phyloP scores from a whole-genome alignment of 1,140 invertebrate genomes.

The Drosophila guanche region DNA sequence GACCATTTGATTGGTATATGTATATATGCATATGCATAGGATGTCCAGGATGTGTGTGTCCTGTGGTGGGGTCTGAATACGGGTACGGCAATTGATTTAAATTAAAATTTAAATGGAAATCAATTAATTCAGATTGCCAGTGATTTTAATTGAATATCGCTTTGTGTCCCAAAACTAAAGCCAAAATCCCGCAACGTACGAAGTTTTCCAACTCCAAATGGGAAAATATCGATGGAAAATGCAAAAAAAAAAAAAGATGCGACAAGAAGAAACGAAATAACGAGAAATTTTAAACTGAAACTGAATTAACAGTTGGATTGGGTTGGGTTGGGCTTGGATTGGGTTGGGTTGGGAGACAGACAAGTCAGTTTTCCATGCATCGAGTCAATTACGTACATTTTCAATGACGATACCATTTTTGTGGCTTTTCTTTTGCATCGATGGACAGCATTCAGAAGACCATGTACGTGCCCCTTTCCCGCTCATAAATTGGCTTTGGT shows the following conservation, averaged over 20 bases:
- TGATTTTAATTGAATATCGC: constrained; percentile 67
- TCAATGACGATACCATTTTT: constrained; percentile 49
- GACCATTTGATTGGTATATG: background rate
- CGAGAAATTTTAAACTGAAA: constrained; percentile 56
- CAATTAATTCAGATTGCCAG: constrained; percentile 63
- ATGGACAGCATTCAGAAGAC: background rate
- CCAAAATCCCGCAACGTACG: constrained; percentile 3
- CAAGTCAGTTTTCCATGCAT: constrained; percentile 18
- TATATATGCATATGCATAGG: background rate
- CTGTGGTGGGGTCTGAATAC: background rate
- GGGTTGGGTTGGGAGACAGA: background rate
- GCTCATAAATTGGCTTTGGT: constrained; percentile 63
- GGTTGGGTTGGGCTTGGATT: too few species aligned
- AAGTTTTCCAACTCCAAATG: background rate
- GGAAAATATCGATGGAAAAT: background rate
- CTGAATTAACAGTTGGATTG: constrained; percentile 59
- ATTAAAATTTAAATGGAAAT: constrained; percentile 69
- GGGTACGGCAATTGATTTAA: constrained; percentile 54
- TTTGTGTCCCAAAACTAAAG: constrained; percentile 40
- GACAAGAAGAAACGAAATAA: constrained; percentile 25
- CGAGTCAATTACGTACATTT: constrained; percentile 62
- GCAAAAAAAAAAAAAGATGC: constrained; percentile 10
- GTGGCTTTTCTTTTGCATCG: constrained; percentile 11
- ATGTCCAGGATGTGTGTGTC: constrained; percentile 2
- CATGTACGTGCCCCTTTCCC: too few species aligned